These are phyloP conservation scores for Drosophila ogumai DNA, from an alignment of 1,140 invertebrate genomes.

Conservation along the genomic window DNA sequence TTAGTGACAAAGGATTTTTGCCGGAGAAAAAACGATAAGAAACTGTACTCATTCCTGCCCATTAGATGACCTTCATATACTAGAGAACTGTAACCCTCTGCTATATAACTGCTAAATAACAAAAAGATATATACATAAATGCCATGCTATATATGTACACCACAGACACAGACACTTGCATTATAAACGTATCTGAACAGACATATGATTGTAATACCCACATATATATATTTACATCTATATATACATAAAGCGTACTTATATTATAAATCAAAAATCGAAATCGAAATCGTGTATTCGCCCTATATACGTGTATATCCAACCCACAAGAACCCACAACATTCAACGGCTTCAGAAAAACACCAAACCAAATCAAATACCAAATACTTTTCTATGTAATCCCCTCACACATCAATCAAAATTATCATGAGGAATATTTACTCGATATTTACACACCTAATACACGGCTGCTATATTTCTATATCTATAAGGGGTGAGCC, in stretches of 20 bases:
- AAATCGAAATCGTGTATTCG: conserved; percentile 24
- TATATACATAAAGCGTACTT: conserved; percentile 49
- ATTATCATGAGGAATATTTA: conserved; percentile 59
- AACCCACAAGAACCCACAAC: conserved; percentile 31
- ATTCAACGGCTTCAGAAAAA: conserved; percentile 46
- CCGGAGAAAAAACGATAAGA: conserved; percentile 29
- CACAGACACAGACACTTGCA: conserved; percentile 26
- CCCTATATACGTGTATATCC: conserved; percentile 46
- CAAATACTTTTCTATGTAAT: conserved; percentile 38
- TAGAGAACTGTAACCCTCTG: conserved; percentile 57
- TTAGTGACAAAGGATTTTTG: conserved; percentile 66
- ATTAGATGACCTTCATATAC: conserved; percentile 78
- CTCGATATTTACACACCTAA: conserved; percentile 56
- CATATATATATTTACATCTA: conserved; percentile 57
- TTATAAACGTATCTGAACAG: conserved; percentile 75
- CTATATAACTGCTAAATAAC: conserved; percentile 53
- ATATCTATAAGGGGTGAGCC: conserved; percentile 4
- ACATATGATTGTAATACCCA: conserved; percentile 69
- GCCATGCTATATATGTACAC: conserved; percentile 42
- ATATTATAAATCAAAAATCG: conserved; percentile 23
- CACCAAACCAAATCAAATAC: conserved; percentile 1
- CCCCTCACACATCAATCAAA: conserved; percentile 42
- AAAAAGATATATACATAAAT: conserved; percentile 20
- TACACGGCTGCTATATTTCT: conserved; percentile 48
- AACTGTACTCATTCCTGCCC: conserved; percentile 81